These are phyloP conservation scores for Cryptotermes secundus DNA, from an alignment of 1,140 invertebrate species.

Conservation along the genomic window DNA sequence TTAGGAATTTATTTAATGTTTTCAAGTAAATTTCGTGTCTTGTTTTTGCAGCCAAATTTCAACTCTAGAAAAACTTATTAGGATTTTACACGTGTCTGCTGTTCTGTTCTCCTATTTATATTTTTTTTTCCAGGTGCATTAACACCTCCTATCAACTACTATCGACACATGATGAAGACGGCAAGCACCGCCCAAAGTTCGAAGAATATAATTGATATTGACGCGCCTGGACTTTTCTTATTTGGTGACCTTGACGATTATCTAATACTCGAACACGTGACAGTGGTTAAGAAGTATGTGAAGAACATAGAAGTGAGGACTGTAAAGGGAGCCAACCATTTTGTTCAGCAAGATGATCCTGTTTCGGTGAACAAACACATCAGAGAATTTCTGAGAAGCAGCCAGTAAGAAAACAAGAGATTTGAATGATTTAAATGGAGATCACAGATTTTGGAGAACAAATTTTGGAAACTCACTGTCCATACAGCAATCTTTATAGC, in stretches of 20 bases:
- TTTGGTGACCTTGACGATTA: constrained; percentile 59
- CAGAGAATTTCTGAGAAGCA: constrained; percentile 54
- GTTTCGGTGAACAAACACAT: constrained; percentile 59
- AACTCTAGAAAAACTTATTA: too few relatives aligned
- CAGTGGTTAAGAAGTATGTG: constrained; percentile 51
- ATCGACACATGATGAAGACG: constrained; percentile 44
- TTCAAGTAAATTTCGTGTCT: too few relatives aligned
- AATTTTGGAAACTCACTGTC: too few relatives aligned
- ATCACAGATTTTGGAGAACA: too few relatives aligned
- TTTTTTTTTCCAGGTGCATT: constrained; percentile 50
- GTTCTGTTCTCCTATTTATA: too few relatives aligned
- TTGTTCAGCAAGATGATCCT: constrained; percentile 64
- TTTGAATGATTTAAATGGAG: too few relatives aligned
- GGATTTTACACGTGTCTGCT: too few relatives aligned
- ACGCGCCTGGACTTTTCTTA: constrained; percentile 48
- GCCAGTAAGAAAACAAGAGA: constrained; percentile 31
- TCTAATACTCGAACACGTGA: constrained; percentile 50
- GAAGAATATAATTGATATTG: constrained; percentile 31
- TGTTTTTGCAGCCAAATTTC: too few relatives aligned
- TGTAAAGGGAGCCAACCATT: constrained; percentile 58
- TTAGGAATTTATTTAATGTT: too few relatives aligned
- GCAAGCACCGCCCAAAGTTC: too few relatives aligned
- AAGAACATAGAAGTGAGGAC: constrained; percentile 51
- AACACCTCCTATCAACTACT: constrained; percentile 62
- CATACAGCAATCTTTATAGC: too few relatives aligned